Evolutionary conservation across 2,888 invertebrate genomes (phyloP), one percentile per base, ranked within the genome.

Genomic region (Epicampocera succincta): DNA sequence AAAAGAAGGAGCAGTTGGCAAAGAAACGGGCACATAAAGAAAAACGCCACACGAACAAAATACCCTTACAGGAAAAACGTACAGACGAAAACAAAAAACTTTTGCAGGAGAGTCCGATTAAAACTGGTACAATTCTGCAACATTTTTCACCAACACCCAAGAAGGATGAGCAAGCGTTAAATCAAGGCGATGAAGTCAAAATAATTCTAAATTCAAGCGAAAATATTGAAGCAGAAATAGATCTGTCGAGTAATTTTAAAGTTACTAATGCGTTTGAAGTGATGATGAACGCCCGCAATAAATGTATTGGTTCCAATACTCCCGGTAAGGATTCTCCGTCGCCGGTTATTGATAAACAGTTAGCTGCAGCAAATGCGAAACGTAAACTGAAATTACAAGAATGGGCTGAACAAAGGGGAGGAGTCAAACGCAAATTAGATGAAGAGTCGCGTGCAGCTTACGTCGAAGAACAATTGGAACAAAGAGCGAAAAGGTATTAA

Each of bases 271-370:
- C 93, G 42, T 95, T 95, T 88, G 91, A 93, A 86, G 87, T 94
- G 38, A 91, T 95, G 91, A 95, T 95, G 95, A 93, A 93, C 84
- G 93, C 93, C 17, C 92, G 94, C 83, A 93, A 93, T 87, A 94
- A 93, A 87, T 92, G 92, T 60, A 92, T 94, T 81, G 94, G 94
- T 2, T 89, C 90, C 21, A 95, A 94, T 90, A 93, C 93, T 25
- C 93, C 93, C 9, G 94, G 94, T 0, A 93, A 93, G 46, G 87
- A 87, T 13, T 66, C 72, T 5, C 50, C 72, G 0, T 73, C 79
- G 3, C 76, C 84, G 0, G 60, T 83, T 0, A 29, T 13, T 4
- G 74, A 65, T 13, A 52, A 63, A 11, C 84, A 84, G 2, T 68
- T 77, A 0, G 60, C 66, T 0, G 78, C 56, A 9, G 50, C 69